These are phyloP conservation scores for Hyperoplus immaculatus DNA, from an alignment of 2,797 vertebrate species.

Conservation along the genomic window DNA sequence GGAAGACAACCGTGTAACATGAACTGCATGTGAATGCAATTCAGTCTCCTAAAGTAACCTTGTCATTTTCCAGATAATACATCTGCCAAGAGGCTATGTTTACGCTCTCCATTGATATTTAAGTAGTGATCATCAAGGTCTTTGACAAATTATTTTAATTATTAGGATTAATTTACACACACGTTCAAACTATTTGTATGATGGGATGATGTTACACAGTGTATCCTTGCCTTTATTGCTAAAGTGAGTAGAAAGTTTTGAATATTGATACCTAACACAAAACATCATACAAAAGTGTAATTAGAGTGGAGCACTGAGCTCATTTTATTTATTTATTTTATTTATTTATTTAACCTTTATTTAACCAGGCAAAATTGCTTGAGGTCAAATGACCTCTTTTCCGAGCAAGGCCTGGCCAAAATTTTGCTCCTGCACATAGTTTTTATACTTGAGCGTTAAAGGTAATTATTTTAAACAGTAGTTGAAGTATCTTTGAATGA, in stretches of 20 bases:
- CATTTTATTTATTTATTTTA: not conserved
- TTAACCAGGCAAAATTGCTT: no score
- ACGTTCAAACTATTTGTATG: not conserved
- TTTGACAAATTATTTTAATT: not conserved
- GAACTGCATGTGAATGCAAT: conserved; percentile 14
- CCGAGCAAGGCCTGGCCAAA: no score
- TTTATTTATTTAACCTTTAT: no score
- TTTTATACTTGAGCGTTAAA: not conserved
- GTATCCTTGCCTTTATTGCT: not conserved
- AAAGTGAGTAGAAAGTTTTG: not conserved
- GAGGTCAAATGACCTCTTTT: no score
- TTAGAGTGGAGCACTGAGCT: not conserved
- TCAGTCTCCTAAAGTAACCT: conserved; percentile 17
- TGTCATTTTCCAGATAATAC: not conserved
- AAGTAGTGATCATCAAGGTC: not conserved
- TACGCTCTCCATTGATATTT: not conserved
- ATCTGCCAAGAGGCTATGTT: conserved; percentile 3
- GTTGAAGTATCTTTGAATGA: not conserved
- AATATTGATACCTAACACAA: conserved; percentile 28
- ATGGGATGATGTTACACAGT: not conserved
- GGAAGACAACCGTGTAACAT: conserved; percentile 26
- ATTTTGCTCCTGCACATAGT: not conserved
- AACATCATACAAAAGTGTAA: conserved; percentile 24
- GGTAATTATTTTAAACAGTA: not conserved
- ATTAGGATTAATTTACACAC: not conserved